These are phyloP conservation scores for Pedicia rivosa DNA, from an alignment of 2,888 invertebrate species.

Conservation along the genomic window DNA sequence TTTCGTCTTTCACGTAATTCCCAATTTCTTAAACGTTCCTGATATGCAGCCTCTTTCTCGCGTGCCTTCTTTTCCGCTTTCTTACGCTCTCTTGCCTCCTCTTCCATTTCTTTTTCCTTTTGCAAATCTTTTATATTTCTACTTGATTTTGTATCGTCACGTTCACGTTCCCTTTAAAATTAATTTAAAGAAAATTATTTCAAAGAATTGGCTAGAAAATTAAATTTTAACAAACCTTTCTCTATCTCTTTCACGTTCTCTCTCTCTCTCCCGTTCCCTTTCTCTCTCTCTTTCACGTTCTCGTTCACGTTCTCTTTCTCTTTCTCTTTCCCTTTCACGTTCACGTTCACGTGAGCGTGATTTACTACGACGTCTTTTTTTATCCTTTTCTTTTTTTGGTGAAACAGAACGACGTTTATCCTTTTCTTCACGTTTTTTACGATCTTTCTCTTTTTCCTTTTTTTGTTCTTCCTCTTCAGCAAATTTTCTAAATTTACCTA, in stretches of 20 bases:
- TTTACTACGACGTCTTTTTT: constrained; percentile 24
- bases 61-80: constrained; percentile 78
- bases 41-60: constrained; percentile 94
- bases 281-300: constrained; percentile 37
- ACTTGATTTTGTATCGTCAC: constrained; percentile 34
- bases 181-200: background rate
- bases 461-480: constrained; percentile 35
- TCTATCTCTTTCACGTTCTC: constrained; percentile 18
- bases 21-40: constrained; percentile 68
- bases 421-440: constrained; percentile 28
- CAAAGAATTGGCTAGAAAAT: background rate
- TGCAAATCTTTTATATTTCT: constrained; percentile 45
- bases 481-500: constrained; percentile 92
- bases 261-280: constrained; percentile 32
- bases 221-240: constrained; percentile 7
- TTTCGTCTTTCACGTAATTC: constrained; percentile 80
- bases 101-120: constrained; percentile 72
- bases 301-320: constrained; percentile 28
- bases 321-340: constrained; percentile 31
- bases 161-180: constrained; percentile 22
- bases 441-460: constrained; percentile 34
- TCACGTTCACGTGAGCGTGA: constrained; percentile 32
- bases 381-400: constrained; percentile 27
- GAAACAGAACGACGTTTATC: constrained; percentile 24
- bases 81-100: constrained; percentile 81